Conservation (phyloP, 2,888 invertebrate genomes). For the Agrypnus murinus region DNA sequence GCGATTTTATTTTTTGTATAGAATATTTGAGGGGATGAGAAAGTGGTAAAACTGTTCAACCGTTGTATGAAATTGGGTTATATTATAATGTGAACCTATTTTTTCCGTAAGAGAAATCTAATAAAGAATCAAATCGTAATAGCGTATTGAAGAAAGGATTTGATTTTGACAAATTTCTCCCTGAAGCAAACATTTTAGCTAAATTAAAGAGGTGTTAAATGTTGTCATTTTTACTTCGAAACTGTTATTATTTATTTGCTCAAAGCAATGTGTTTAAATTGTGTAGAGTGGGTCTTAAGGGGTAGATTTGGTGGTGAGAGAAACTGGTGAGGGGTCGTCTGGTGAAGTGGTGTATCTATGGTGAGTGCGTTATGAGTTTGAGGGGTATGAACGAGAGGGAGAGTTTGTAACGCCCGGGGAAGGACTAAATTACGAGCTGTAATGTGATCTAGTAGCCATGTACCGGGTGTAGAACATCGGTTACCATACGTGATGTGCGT, state of each 20-base stretch:
- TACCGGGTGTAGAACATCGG: conserved; percentile 67
- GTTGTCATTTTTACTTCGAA: not conserved
- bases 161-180: too few species aligned
- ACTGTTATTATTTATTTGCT: conserved; percentile 43
- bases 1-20: too few species aligned
- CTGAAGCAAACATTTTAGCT: too few species aligned
- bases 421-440: conserved; percentile 67
- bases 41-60: too few species aligned
- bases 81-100: too few species aligned
- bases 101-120: too few species aligned
- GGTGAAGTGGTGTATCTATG: conserved; percentile 48
- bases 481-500: conserved; percentile 67
- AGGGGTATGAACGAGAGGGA: conserved; percentile 50
- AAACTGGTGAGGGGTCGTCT: conserved; percentile 46
- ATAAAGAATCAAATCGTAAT: too few species aligned
- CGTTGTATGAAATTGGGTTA: too few species aligned
- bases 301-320: conserved; percentile 48
- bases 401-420: conserved; percentile 56
- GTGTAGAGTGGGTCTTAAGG: conserved; percentile 40
- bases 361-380: conserved; percentile 52
- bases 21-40: too few species aligned
- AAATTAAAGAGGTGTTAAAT: conserved; percentile 21
- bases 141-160: too few species aligned
- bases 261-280: conserved; percentile 42
- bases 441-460: conserved; percentile 66